These are phyloP conservation scores for Sabellastarte sp. DNA, from an alignment of 2,888 invertebrate genomes.

Conservation along the genomic window DNA sequence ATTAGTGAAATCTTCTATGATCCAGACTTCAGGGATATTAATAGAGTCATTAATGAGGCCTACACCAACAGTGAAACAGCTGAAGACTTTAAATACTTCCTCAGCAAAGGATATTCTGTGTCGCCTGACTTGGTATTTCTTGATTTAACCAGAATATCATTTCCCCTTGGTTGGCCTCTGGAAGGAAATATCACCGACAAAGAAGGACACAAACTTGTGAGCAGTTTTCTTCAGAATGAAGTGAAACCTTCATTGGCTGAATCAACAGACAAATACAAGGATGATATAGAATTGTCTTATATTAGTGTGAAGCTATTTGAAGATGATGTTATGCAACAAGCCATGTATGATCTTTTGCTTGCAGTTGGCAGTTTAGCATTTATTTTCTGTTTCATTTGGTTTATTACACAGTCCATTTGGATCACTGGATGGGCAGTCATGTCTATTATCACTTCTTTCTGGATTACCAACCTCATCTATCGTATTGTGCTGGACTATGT, in stretches of 20 bases:
- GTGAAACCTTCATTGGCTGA: constrained; percentile 9
- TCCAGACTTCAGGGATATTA: constrained; percentile 28
- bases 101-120: constrained; percentile 23
- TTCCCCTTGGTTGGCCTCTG: constrained; percentile 23
- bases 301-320: constrained; percentile 17
- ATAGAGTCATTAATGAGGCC: constrained; percentile 23
- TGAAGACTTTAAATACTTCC: constrained; percentile 16
- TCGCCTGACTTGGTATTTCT: constrained; percentile 7
- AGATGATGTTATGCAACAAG: constrained; percentile 9
- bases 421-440: constrained; percentile 27
- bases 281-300: constrained; percentile 17
- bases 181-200: constrained; percentile 4
- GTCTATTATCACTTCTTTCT: constrained; percentile 30
- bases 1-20: constrained; percentile 26
- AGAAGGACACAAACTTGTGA: constrained; percentile 6
- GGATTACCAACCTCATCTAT: constrained; percentile 29
- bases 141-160: constrained; percentile 13
- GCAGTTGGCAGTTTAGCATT: constrained; percentile 28
- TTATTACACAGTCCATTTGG: constrained; percentile 31
- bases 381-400: constrained; percentile 29
- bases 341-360: constrained; percentile 24
- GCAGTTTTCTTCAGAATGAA: constrained; percentile 11
- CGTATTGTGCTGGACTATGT: constrained; percentile 23
- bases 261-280: not conserved
- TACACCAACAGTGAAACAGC: constrained; percentile 14